Percentiles rank a stretch among this genome's conserved stretches.
phyloP scores from a whole-genome alignment of 2,797 vertebrate species.

The Scomberomorus guttatus region DNA sequence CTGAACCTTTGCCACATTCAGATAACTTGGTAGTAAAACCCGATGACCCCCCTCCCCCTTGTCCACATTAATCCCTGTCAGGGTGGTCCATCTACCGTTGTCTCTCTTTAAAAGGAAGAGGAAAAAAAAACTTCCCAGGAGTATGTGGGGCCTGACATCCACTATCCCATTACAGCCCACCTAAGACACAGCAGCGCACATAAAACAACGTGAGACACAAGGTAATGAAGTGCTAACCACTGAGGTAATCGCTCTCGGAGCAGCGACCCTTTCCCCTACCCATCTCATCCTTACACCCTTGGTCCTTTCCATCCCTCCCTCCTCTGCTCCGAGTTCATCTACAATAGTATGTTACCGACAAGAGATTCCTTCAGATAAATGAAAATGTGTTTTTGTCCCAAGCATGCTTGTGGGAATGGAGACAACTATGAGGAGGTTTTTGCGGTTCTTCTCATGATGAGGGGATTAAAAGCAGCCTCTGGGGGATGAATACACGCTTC shows the following conservation, averaged over 20 bases:
- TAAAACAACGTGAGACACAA: constrained; percentile 77
- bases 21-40: constrained; percentile 63
- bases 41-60: constrained; percentile 23
- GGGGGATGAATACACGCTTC: constrained; percentile 52
- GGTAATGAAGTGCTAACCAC: constrained; percentile 85
- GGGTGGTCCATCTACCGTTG: constrained; percentile 77
- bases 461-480: constrained; percentile 67
- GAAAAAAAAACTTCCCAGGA: constrained; percentile 68
- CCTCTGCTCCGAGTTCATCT: constrained; percentile 9
- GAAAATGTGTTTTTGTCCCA: constrained; percentile 54
- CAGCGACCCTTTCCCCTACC: constrained; percentile 55
- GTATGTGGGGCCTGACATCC: constrained; percentile 78
- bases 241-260: constrained; percentile 76
- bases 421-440: constrained; percentile 59
- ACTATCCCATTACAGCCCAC: constrained; percentile 82
- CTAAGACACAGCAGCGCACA: constrained; percentile 74
- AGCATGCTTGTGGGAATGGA: constrained; percentile 61
- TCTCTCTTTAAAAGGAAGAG: constrained; percentile 59
- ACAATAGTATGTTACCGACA: constrained; percentile 49
- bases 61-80: constrained; percentile 66
- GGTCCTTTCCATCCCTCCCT: constrained; percentile 25
- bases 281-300: constrained; percentile 41
- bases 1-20: constrained; percentile 38
- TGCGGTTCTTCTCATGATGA: constrained; percentile 64
- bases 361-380: constrained; percentile 63